phyloP scores from a whole-genome alignment of 1,140 invertebrate genomes.

The Maniola jurtina region DNA sequence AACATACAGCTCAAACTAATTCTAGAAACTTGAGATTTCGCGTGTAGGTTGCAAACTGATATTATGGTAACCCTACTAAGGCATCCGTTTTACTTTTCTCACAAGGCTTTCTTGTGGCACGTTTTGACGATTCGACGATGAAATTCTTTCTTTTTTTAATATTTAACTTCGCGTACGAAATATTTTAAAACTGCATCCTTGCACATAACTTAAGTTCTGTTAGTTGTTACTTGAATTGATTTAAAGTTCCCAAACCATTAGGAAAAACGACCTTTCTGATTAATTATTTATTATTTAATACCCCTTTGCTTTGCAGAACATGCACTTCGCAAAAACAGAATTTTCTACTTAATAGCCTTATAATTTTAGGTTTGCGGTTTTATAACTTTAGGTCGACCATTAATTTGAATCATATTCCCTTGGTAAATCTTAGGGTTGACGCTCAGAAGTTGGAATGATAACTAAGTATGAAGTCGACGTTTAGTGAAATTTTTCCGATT shows the following conservation, averaged over 20 bases:
- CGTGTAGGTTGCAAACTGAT: not conserved
- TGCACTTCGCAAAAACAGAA: not conserved
- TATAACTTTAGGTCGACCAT: too few relatives aligned
- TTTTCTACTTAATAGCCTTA: not conserved
- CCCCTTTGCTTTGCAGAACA: not conserved
- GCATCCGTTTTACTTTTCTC: slow-evolving; percentile 45
- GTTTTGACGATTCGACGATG: slow-evolving; percentile 54
- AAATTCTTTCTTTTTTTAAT: slow-evolving; percentile 38
- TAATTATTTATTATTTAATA: not conserved
- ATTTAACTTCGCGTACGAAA: slow-evolving; percentile 22
- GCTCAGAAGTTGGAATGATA: too few relatives aligned
- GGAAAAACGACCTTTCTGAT: not conserved
- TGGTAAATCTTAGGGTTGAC: too few relatives aligned
- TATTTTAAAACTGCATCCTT: slow-evolving; percentile 20
- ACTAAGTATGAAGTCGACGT: too few relatives aligned
- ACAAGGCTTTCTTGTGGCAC: slow-evolving; percentile 46
- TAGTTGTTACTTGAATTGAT: not conserved
- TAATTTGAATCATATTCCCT: too few relatives aligned
- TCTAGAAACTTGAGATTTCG: not conserved
- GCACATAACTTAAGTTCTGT: slow-evolving; percentile 10
- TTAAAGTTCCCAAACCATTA: not conserved
- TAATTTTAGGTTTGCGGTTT: too few relatives aligned
- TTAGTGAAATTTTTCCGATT: too few relatives aligned
- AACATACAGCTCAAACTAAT: too few relatives aligned
- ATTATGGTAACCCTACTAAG: slow-evolving; percentile 26